Evolutionary conservation across 2,797 vertebrate genomes (phyloP).

Genomic region (Percopsis omiscomaycus): DNA sequence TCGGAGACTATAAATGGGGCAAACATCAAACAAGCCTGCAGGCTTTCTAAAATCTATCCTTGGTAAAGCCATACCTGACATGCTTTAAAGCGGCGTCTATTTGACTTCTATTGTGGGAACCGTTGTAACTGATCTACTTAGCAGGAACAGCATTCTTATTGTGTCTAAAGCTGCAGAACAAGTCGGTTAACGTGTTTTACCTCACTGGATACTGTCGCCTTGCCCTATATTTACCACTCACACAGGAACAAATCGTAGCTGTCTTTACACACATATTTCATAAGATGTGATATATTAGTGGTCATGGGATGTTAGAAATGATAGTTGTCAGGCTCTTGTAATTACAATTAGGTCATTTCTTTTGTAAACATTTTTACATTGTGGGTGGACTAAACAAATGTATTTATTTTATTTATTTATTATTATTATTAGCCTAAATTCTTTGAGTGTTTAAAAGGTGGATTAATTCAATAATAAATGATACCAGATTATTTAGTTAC

Average conservation of each 20-base stretch:
- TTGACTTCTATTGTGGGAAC: conserved; percentile 34
- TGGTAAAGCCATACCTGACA: conserved; percentile 40
- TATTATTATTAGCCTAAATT: too few species aligned
- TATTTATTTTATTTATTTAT: not conserved
- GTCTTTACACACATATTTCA: conserved; percentile 23
- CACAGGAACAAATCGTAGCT: conserved; percentile 16
- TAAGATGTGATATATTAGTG: conserved; percentile 5
- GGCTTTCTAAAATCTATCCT: conserved; percentile 35
- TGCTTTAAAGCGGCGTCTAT: conserved; percentile 33
- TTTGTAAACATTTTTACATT: not conserved
- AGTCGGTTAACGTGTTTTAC: conserved; percentile 70
- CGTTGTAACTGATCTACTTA: conserved; percentile 44
- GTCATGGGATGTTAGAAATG: not conserved
- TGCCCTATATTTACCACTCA: conserved; percentile 45
- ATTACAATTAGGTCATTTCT: not conserved
- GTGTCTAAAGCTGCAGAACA: conserved; percentile 69
- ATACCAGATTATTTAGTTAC: not conserved
- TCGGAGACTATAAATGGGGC: conserved; percentile 7
- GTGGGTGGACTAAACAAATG: too few species aligned
- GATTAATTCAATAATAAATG: not conserved
- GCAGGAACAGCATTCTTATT: conserved; percentile 44
- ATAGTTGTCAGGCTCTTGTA: too few species aligned
- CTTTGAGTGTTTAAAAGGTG: not conserved
- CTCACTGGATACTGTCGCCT: conserved; percentile 44
- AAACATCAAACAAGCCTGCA: conserved; percentile 38